A percentile compares a stretch with the other conserved stretches of the same genome.
Conservation (phyloP, 1,140 invertebrate species). For the Pinna nobilis region DNA sequence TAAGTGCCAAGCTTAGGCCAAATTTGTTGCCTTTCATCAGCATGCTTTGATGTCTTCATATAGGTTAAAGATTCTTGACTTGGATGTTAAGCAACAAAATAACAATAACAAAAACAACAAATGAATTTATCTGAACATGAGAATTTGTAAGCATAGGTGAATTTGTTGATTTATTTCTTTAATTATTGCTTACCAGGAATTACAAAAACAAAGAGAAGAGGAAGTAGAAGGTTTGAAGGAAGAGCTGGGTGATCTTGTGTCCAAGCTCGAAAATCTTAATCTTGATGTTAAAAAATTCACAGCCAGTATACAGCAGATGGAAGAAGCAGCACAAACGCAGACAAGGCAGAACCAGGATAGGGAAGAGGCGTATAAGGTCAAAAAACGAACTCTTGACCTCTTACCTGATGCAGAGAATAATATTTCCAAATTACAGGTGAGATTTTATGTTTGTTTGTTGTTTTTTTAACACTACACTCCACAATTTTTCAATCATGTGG, state of each 20-base stretch:
- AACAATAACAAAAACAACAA: too few species aligned
- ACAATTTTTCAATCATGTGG: too few species aligned
- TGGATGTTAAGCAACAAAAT: too few species aligned
- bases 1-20: too few species aligned
- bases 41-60: too few species aligned
- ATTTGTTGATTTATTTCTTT: too few species aligned
- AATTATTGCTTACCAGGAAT: conserved; percentile 60
- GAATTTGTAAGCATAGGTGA: too few species aligned
- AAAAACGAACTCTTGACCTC: conserved; percentile 80
- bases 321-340: conserved; percentile 58
- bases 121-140: too few species aligned
- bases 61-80: too few species aligned
- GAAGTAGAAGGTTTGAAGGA: conserved; percentile 67
- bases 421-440: conserved; percentile 78
- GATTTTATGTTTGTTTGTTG: neutral
- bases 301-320: conserved; percentile 68
- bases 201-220: conserved; percentile 67
- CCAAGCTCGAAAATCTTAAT: conserved; percentile 63
- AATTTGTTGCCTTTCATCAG: too few species aligned
- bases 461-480: too few species aligned
- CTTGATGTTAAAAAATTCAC: conserved; percentile 66
- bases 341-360: conserved; percentile 59
- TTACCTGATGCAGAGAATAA: conserved; percentile 81
- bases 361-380: conserved; percentile 72
- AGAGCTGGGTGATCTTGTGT: conserved; percentile 62